A percentile compares a stretch with the other conserved stretches of the same genome.
phyloP scores from a whole-genome alignment of 2,888 invertebrate genomes.

The Drosophila kambysellisi region DNA sequence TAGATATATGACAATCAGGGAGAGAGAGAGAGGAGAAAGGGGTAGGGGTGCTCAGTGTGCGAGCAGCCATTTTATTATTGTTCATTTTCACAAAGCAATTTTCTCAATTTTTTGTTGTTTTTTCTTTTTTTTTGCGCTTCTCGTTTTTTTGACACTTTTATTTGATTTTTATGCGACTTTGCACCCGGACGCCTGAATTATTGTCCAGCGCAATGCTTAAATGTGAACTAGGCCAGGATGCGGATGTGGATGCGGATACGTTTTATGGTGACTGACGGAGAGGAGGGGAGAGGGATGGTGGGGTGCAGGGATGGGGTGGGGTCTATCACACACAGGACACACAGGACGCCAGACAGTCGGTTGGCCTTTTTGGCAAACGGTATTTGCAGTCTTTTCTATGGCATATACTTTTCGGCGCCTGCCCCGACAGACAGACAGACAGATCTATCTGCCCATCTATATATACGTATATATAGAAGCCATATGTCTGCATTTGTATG shows the following conservation, averaged over 20 bases:
- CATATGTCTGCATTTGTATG: background rate
- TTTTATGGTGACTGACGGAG: conserved; percentile 2
- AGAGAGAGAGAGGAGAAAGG: background rate
- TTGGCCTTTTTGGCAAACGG: conserved; percentile 64
- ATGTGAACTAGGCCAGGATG: conserved; percentile 72
- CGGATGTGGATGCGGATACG: conserved; percentile 56
- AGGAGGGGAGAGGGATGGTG: too few species aligned
- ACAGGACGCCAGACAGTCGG: conserved; percentile 42
- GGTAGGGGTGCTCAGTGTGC: background rate
- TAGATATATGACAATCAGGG: background rate
- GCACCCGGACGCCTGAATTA: conserved; percentile 61
- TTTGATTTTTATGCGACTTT: conserved; percentile 76
- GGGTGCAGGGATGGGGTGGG: background rate
- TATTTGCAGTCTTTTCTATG: conserved; percentile 25
- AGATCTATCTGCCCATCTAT: conserved; percentile 22
- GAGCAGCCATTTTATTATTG: conserved; percentile 49
- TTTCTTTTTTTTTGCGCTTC: conserved; percentile 15
- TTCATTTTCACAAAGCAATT: conserved; percentile 47
- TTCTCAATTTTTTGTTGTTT: conserved; percentile 12
- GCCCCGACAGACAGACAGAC: conserved; percentile 33
- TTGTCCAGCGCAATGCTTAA: conserved; percentile 71
- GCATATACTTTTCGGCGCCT: conserved; percentile 54
- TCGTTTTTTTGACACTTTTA: conserved; percentile 57
- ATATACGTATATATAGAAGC: background rate
- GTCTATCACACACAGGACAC: background rate